A percentile compares a stretch with the other conserved stretches of the same genome.
Evolutionary conservation across 2,888 invertebrate genomes (phyloP).

Genomic region (Zonitis immaculata): DNA sequence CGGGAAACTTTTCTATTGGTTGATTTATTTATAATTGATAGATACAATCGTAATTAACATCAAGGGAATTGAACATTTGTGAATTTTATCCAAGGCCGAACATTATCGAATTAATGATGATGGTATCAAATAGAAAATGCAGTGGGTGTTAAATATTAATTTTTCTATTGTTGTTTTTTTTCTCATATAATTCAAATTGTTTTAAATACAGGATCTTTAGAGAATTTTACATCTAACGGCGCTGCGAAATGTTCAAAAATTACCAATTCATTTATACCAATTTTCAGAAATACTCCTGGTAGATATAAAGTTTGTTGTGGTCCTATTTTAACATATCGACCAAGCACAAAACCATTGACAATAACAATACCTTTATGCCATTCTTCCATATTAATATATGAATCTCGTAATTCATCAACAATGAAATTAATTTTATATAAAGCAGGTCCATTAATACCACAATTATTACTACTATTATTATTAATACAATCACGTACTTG

Average conservation of each 20-base stretch:
- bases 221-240: background rate
- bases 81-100: no score
- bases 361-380: conserved; percentile 86
- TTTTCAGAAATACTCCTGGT: conserved; percentile 66
- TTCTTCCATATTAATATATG: conserved; percentile 68
- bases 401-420: conserved; percentile 57
- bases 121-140: no score
- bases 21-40: no score
- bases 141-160: no score
- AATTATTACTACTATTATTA: no score
- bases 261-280: conserved; percentile 47
- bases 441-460: conserved; percentile 55
- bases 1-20: no score
- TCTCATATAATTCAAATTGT: background rate
- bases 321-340: conserved; percentile 72
- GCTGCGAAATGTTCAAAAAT: conserved; percentile 42
- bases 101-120: no score
- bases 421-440: conserved; percentile 53
- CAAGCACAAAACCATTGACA: conserved; percentile 80
- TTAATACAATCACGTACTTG: conserved; percentile 32
- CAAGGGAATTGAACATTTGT: no score
- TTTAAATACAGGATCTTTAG: background rate
- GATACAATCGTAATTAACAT: no score
- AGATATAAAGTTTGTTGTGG: conserved; percentile 81
- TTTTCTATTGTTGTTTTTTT: no score